A percentile compares a stretch with the other conserved stretches of the same genome.
phyloP scores from a whole-genome alignment of 2,113 vertebrate genomes.

The Stictonetta naevosa region DNA sequence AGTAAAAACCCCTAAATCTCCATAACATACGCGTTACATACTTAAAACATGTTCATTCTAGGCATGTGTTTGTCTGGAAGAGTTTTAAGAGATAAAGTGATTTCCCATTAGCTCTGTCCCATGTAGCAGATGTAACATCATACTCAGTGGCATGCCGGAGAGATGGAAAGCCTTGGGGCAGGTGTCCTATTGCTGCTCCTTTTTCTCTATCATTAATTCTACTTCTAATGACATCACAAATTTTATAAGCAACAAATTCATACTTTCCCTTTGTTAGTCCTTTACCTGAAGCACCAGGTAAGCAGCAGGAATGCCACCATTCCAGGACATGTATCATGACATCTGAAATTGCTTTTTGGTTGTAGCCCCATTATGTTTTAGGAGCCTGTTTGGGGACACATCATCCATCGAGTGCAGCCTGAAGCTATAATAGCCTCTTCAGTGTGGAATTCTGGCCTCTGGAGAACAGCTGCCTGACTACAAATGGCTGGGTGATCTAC shows the following conservation, averaged over 20 bases:
- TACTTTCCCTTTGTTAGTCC: neutral
- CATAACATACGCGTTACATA: neutral
- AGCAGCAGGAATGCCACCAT: neutral
- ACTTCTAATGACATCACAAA: neutral
- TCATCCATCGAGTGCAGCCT: neutral
- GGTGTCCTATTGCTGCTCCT: neutral
- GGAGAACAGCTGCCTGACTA: neutral
- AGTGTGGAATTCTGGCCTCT: neutral
- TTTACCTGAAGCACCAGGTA: neutral
- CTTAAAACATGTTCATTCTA: neutral
- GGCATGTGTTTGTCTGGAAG: neutral
- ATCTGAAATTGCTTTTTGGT: neutral
- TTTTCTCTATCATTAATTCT: neutral
- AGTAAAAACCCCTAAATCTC: neutral
- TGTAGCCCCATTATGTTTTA: rapidly evolving
- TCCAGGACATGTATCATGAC: rapidly evolving
- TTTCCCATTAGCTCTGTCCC: neutral
- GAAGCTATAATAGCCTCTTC: neutral
- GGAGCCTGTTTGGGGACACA: neutral
- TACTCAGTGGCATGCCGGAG: rapidly evolving
- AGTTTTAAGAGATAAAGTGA: neutral
- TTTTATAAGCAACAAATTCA: neutral
- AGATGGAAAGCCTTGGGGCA: neutral
- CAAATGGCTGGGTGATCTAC: neutral
- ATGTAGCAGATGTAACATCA: neutral